phyloP scores from a whole-genome alignment of 2,797 vertebrate genomes.

The Enteromius mattozi region DNA sequence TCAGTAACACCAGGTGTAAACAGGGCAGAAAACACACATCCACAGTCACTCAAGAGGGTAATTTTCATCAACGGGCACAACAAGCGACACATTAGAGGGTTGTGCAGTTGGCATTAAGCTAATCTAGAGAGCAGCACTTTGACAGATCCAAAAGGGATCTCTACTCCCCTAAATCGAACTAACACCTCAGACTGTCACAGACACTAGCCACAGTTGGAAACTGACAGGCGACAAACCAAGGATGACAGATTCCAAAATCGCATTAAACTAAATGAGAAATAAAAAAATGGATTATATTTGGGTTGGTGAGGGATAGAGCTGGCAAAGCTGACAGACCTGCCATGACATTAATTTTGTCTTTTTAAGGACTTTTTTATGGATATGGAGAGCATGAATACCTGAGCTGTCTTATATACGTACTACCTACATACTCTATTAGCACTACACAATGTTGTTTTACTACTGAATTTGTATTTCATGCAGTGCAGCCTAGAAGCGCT shows the following conservation, averaged over 20 bases:
- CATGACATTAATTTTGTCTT: slow-evolving; percentile 79
- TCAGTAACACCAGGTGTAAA: background rate
- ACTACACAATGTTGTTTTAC: slow-evolving; percentile 72
- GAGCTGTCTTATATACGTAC: slow-evolving; percentile 48
- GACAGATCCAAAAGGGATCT: slow-evolving; percentile 63
- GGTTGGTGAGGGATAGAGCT: slow-evolving; percentile 62
- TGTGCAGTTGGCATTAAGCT: slow-evolving; percentile 68
- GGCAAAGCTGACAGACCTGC: slow-evolving; percentile 72
- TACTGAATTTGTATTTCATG: slow-evolving; percentile 77
- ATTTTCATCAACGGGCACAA: slow-evolving; percentile 52
- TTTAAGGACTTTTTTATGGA: slow-evolving; percentile 60
- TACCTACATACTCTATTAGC: slow-evolving; percentile 59
- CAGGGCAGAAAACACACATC: slow-evolving; percentile 3
- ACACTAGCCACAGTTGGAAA: slow-evolving; percentile 67
- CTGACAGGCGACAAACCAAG: slow-evolving; percentile 77
- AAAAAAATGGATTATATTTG: slow-evolving; percentile 71
- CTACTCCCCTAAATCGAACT: slow-evolving; percentile 65
- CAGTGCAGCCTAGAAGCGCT: slow-evolving; percentile 57
- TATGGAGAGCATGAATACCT: slow-evolving; percentile 66
- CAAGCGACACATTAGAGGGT: slow-evolving; percentile 62
- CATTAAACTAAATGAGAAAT: slow-evolving; percentile 74
- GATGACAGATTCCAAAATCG: slow-evolving; percentile 79
- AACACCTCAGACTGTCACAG: slow-evolving; percentile 69
- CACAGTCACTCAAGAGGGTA: slow-evolving; percentile 32
- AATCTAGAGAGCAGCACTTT: slow-evolving; percentile 59